Evolutionary conservation across 2,888 invertebrate species (phyloP).

Genomic region (Cheilosia pagana): DNA sequence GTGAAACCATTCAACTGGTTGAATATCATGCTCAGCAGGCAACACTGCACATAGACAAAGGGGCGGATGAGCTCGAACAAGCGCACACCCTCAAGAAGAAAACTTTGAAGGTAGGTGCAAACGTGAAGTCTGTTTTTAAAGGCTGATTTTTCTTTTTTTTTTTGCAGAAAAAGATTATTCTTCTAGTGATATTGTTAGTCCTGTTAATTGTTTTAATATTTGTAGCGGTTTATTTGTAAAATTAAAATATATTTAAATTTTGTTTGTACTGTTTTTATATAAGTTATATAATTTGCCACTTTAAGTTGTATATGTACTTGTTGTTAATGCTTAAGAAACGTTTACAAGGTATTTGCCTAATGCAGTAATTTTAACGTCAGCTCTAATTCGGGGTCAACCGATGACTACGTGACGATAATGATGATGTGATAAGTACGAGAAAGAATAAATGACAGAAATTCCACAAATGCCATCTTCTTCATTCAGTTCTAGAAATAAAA

Average conservation of each 20-base stretch:
- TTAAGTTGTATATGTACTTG: not conserved
- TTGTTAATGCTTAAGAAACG: not conserved
- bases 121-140: too few species aligned
- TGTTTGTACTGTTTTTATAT: not conserved
- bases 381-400: not conserved
- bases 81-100: conserved; percentile 77
- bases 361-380: not conserved
- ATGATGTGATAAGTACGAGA: not conserved
- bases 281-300: not conserved
- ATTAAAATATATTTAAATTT: not conserved
- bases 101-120: conserved; percentile 77
- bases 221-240: conserved; percentile 63
- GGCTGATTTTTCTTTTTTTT: conserved; percentile 23
- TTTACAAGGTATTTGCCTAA: not conserved
- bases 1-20: conserved; percentile 82
- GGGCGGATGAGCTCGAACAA: conserved; percentile 79
- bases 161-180: conserved; percentile 81
- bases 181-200: conserved; percentile 76
- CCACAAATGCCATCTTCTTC: too few species aligned
- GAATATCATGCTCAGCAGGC: conserved; percentile 83
- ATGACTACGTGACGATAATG: not conserved
- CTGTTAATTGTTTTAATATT: conserved; percentile 56
- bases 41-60: conserved; percentile 81
- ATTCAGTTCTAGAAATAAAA: too few species aligned
- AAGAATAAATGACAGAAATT: not conserved